Evolutionary conservation across 64 coral and sea anemone genomes (phyloP).

Genomic region (Trachythela sp.): DNA sequence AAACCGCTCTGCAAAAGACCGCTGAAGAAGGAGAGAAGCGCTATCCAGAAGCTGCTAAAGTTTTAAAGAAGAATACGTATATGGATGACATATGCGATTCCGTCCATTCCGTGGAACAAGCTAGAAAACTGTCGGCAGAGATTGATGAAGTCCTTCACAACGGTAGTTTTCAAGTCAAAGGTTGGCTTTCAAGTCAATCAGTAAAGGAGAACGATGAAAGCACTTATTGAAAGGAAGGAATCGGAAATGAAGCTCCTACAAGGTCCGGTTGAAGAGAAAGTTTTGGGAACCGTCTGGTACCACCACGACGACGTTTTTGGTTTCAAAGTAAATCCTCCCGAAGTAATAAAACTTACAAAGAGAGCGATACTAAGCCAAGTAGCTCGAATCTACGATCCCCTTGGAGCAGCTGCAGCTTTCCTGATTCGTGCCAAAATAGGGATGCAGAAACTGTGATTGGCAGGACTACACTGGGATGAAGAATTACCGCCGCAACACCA

Average conservation of each 20-base stretch:
- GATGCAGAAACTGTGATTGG: slow-evolving; percentile 42
- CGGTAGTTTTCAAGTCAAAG: slow-evolving; percentile 44
- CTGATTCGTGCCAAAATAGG: slow-evolving; percentile 40
- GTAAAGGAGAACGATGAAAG: neutral
- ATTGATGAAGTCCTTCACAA: slow-evolving; percentile 43
- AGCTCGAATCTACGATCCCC: too few relatives aligned
- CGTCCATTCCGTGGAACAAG: slow-evolving; percentile 3
- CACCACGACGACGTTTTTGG: neutral
- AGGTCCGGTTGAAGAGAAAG: slow-evolving; percentile 41
- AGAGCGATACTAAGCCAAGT: too few relatives aligned
- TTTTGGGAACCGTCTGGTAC: slow-evolving; percentile 30
- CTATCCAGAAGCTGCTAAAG: neutral
- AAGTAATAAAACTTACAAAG: too few relatives aligned
- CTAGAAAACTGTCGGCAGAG: slow-evolving; percentile 36
- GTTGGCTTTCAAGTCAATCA: slow-evolving; percentile 14
- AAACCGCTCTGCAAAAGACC: neutral
- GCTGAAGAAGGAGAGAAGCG: neutral
- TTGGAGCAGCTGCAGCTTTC: slow-evolving; percentile 36
- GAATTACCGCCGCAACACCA: slow-evolving; percentile 8
- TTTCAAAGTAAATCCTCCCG: too few relatives aligned
- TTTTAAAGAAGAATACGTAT: neutral
- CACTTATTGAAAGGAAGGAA: neutral
- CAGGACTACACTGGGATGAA: slow-evolving; percentile 41
- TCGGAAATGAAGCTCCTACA: slow-evolving; percentile 34
- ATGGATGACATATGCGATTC: slow-evolving; percentile 20